These are phyloP conservation scores for Chunga burmeisteri DNA, from an alignment of 2,113 vertebrate species.

Conservation along the genomic window DNA sequence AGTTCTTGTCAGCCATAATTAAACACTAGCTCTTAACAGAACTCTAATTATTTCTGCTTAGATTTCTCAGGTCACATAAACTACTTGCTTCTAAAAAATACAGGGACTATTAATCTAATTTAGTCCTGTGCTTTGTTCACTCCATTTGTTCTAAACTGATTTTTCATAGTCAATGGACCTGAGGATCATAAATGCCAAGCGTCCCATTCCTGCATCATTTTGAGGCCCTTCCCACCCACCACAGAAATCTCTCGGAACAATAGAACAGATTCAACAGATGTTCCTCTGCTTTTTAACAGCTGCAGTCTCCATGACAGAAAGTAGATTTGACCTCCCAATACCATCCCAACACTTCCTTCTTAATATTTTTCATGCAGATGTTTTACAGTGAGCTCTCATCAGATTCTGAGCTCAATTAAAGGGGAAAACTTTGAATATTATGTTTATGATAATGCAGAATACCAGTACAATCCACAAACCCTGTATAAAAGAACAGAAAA, in stretches of 20 bases:
- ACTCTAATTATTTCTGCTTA: conserved; percentile 33
- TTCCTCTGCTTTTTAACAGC: not conserved
- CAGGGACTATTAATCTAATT: not conserved
- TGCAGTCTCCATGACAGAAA: not conserved
- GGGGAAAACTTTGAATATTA: not conserved
- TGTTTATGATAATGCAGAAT: not conserved
- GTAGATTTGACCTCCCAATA: not conserved
- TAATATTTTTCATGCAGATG: not conserved
- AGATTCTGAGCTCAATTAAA: not conserved
- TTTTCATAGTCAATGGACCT: not conserved
- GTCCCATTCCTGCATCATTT: not conserved
- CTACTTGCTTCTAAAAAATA: not conserved
- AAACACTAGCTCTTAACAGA: conserved; percentile 4
- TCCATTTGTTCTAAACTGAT: not conserved
- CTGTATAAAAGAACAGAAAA: not conserved
- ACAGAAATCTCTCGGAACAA: not conserved
- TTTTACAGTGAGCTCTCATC: not conserved
- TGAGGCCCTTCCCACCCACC: not conserved
- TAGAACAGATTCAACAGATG: fast-evolving
- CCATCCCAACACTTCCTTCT: not conserved
- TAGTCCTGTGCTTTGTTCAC: not conserved
- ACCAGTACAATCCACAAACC: not conserved
- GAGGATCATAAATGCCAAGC: not conserved
- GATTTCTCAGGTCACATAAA: conserved; percentile 7
- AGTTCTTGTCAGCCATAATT: conserved; percentile 35